These are phyloP conservation scores for Micrasema longulum DNA, from an alignment of 1,140 invertebrate genomes.

Conservation along the genomic window DNA sequence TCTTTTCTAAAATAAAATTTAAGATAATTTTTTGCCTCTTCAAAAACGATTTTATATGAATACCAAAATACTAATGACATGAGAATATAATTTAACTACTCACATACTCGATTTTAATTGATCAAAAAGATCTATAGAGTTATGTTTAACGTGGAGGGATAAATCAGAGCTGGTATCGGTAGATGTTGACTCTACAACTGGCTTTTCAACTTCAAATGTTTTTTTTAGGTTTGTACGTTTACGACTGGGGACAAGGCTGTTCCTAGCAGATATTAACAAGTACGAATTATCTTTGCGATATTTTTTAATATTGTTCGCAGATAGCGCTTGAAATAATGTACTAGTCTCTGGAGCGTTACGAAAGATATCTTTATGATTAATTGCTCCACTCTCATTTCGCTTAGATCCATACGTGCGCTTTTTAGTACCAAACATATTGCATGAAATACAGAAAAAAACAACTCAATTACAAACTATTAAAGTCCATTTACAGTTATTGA, in stretches of 20 bases:
- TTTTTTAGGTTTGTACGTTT: constrained; percentile 1
- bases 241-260: neutral
- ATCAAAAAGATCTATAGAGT: constrained; percentile 35
- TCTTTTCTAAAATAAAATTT: constrained; percentile 9
- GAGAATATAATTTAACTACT: constrained; percentile 5
- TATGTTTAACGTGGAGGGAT: constrained; percentile 43
- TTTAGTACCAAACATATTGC: constrained; percentile 25
- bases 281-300: constrained; percentile 32
- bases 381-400: constrained; percentile 20
- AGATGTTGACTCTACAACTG: neutral
- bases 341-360: constrained; percentile 25
- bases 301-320: constrained; percentile 33
- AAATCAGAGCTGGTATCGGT: constrained; percentile 29
- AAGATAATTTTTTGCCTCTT: neutral
- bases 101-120: constrained; percentile 20
- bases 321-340: constrained; percentile 36
- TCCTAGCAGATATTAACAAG: constrained; percentile 1
- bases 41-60: no score
- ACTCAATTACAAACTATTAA: no score
- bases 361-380: constrained; percentile 40
- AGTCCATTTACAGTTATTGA: neutral
- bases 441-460: neutral
- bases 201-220: neutral
- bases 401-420: constrained; percentile 39
- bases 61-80: no score